phyloP scores from a whole-genome alignment of 2,797 vertebrate species.

The Rhynchonycteris naso region DNA sequence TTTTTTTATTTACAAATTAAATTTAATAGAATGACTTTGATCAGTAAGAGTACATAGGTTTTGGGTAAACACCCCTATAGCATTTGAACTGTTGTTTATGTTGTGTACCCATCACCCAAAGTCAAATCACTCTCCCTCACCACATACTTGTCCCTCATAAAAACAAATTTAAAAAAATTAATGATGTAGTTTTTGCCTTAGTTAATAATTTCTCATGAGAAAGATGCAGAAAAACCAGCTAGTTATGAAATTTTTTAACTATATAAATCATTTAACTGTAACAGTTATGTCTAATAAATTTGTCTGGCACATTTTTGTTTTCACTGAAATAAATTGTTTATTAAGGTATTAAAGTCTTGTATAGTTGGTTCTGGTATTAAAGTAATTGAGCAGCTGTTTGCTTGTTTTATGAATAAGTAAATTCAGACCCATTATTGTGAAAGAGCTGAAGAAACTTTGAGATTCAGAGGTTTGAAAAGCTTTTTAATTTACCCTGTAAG shows the following conservation, averaged over 20 bases:
- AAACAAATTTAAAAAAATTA: neutral
- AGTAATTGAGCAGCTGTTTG: neutral
- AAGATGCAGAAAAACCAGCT: neutral
- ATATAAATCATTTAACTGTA: too few species aligned
- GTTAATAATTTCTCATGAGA: conserved; percentile 16
- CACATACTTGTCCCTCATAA: too few species aligned
- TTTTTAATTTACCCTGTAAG: neutral
- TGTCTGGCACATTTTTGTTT: neutral
- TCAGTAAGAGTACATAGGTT: too few species aligned
- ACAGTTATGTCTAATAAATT: neutral
- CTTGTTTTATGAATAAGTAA: neutral
- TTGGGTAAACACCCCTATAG: too few species aligned
- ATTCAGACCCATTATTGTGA: neutral
- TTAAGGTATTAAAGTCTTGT: too few species aligned
- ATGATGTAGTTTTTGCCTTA: neutral
- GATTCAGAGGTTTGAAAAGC: neutral
- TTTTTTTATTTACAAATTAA: too few species aligned
- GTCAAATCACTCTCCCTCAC: too few species aligned
- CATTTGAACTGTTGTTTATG: too few species aligned
- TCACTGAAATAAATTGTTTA: neutral
- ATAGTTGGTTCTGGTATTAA: neutral
- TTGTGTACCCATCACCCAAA: too few species aligned
- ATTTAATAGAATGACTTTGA: too few species aligned
- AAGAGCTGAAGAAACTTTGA: neutral
- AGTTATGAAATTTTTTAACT: neutral